Conservation (phyloP, 2,797 vertebrate genomes). For the Saguinus oedipus region DNA sequence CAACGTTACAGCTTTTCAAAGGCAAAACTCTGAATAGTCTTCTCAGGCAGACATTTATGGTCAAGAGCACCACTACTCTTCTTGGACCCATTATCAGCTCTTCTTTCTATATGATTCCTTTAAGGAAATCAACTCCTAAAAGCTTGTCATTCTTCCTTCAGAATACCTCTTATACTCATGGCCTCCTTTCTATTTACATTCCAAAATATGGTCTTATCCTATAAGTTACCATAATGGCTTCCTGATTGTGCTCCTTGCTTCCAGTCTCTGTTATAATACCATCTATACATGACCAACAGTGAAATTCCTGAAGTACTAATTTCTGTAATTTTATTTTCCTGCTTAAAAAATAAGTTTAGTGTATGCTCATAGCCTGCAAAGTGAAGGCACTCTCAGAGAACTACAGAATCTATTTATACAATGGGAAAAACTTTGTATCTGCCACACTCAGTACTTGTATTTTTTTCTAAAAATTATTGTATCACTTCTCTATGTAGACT, state of each 20-base stretch:
- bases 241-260: neutral
- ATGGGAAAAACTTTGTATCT: neutral
- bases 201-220: neutral
- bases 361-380: neutral
- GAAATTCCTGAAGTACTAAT: neutral
- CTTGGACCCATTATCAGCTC: accelerated
- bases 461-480: neutral
- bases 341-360: conserved; percentile 4
- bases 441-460: neutral
- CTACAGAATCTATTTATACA: neutral
- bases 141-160: neutral
- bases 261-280: neutral
- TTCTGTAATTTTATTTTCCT: neutral
- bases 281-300: neutral
- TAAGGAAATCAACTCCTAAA: neutral
- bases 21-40: neutral
- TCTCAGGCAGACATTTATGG: neutral
- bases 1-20: neutral
- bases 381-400: neutral
- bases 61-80: neutral
- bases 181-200: neutral
- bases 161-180: neutral
- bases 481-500: neutral
- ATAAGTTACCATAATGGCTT: neutral
- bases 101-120: neutral